These are phyloP conservation scores for Manis crassicaudata DNA, from an alignment of 2,797 vertebrate species.

Conservation along the genomic window DNA sequence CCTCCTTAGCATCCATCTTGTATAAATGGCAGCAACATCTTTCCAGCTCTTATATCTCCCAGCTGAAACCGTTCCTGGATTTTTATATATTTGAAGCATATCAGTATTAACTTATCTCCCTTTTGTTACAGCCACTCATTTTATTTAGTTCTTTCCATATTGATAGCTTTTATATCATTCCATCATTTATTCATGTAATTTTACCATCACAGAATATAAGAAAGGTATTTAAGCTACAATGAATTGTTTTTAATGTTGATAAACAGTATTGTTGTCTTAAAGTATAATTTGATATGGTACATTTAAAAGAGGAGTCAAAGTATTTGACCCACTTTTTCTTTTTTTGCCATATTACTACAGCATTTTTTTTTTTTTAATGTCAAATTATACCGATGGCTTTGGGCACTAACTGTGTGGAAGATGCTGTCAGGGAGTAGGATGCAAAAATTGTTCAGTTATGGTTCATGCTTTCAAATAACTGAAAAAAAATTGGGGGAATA, in stretches of 20 bases:
- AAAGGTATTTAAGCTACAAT: background rate
- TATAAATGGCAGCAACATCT: background rate
- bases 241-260: background rate
- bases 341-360: background rate
- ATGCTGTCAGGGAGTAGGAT: background rate
- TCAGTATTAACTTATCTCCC: background rate
- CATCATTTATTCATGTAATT: background rate
- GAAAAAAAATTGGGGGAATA: background rate
- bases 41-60: background rate
- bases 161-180: background rate
- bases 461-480: background rate
- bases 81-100: background rate
- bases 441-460: background rate
- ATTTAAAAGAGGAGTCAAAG: background rate
- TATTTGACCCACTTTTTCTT: background rate
- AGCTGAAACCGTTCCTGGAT: background rate
- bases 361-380: background rate
- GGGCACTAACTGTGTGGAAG: background rate
- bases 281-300: background rate
- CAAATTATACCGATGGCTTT: background rate
- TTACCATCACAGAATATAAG: background rate
- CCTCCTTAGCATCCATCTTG: background rate
- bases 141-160: background rate
- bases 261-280: background rate
- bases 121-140: background rate